These are phyloP conservation scores for Cactoblastis cactorum DNA, from an alignment of 2,888 invertebrate genomes.

Conservation along the genomic window DNA sequence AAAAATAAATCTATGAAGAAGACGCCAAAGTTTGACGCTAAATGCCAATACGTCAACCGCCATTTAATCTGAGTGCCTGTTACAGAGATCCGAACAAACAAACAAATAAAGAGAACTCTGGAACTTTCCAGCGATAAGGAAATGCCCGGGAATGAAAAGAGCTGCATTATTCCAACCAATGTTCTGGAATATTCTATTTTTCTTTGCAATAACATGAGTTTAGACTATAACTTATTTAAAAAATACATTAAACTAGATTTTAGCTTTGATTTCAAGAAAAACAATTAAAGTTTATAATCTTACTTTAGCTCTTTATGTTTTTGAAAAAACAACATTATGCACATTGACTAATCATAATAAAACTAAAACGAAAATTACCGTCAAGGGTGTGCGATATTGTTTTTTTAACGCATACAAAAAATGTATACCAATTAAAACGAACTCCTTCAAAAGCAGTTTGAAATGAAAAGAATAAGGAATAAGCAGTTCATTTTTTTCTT, in stretches of 20 bases:
- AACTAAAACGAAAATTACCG: too few species aligned
- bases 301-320: too few species aligned
- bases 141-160: not conserved
- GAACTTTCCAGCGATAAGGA: constrained; percentile 7
- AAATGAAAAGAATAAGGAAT: not conserved
- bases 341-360: too few species aligned
- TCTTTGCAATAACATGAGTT: not conserved
- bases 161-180: not conserved
- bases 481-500: not conserved
- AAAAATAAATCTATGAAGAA: not conserved
- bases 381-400: too few species aligned
- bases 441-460: not conserved
- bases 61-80: constrained; percentile 4
- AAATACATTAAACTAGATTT: too few species aligned
- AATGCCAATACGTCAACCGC: constrained; percentile 1
- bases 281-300: too few species aligned
- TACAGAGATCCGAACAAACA: constrained; percentile 8
- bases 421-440: not conserved
- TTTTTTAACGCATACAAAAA: too few species aligned
- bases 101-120: constrained; percentile 12
- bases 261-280: not conserved
- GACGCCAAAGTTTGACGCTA: not conserved
- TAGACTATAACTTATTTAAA: too few species aligned
- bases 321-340: too few species aligned
- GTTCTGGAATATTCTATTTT: not conserved